Evolutionary conservation across 2,113 vertebrate genomes (phyloP), one percentile per base, ranked within the genome.

Genomic region (Silurus meridionalis): DNA sequence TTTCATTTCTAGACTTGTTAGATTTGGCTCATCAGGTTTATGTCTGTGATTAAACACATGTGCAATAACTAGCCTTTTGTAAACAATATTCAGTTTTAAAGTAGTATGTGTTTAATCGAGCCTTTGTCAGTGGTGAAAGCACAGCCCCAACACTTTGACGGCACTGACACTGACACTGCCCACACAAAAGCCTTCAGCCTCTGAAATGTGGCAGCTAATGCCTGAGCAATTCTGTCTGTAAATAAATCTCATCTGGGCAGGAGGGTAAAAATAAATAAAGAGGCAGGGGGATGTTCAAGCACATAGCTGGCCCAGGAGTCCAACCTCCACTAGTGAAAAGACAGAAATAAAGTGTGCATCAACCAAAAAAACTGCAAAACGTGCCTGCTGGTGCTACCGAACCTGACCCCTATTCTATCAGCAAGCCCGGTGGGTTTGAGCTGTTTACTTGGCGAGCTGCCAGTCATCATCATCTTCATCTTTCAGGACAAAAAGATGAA

Each of bases 211-310:
- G 81, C 58, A 48, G 72, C 82, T 86, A 72, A 72, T 75, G 82
- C 60, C 60, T 81, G 69, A 82, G 83, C 48, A 82, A 85, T 79
- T 87, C 78, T 14, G n/a, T 60, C 86, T 85, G 83, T 63, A 25
- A 79, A 83, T 85, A 89, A 87, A 89, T 87, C 85, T 89, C 63
- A 72, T 46, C 72, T 85, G 46, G 55, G 57, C 37, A 52, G 25
- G 48, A 8, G 25, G 58, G 72, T 23, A 11, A 55, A 75, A 82
- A 78, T 64, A 75, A 69, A 80, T 71, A 80, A 80, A 85, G 48
- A n/a, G 13, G 15, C 17, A 74, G 74, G 15, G 60, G 52, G 57
- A 58, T 11, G 17, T 17, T 86, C 71, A 75, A 77, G 67, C 77
- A 82, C 57, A 82, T 48, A 48, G 13, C 80, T 82, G 72, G 55